Conservation (phyloP, 2,888 invertebrate species). For the Drosophila rubida region DNA sequence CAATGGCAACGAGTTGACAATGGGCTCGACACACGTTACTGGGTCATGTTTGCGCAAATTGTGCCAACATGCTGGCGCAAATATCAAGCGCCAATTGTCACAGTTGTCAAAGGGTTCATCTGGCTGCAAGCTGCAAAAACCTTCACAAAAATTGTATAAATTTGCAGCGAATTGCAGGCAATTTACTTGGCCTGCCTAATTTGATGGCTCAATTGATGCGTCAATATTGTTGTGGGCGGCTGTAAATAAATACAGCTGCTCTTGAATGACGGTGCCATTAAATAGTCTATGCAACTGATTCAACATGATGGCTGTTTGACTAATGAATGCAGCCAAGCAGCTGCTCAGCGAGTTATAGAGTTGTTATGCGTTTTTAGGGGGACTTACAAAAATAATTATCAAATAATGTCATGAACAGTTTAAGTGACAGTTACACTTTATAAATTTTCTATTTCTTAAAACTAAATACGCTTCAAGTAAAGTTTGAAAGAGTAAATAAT, state of each 20-base stretch:
- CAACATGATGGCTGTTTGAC: background rate
- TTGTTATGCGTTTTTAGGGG: background rate
- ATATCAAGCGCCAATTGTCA: slow-evolving; percentile 10
- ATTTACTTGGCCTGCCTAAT: slow-evolving; percentile 31
- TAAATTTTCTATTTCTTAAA: background rate
- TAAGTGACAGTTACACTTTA: background rate
- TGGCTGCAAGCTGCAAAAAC: slow-evolving; percentile 65
- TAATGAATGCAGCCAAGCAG: slow-evolving; percentile 8
- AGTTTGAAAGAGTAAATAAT: no score
- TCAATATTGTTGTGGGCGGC: slow-evolving; percentile 47
- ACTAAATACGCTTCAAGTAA: no score
- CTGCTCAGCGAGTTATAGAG: slow-evolving; percentile 10
- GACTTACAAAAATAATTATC: background rate
- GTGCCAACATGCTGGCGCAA: slow-evolving; percentile 33
- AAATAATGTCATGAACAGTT: background rate
- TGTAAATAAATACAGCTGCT: slow-evolving; percentile 57
- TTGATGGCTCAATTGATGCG: slow-evolving; percentile 47
- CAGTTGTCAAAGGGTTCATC: slow-evolving; percentile 37
- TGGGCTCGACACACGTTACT: slow-evolving; percentile 42
- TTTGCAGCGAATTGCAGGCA: slow-evolving; percentile 31
- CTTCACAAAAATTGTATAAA: slow-evolving; percentile 50
- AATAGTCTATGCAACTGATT: slow-evolving; percentile 9
- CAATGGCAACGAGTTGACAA: slow-evolving; percentile 34
- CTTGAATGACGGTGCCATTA: slow-evolving; percentile 1
- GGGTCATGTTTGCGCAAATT: slow-evolving; percentile 66